phyloP scores from a whole-genome alignment of 2,797 vertebrate species.

The Taeniopygia guttata region DNA sequence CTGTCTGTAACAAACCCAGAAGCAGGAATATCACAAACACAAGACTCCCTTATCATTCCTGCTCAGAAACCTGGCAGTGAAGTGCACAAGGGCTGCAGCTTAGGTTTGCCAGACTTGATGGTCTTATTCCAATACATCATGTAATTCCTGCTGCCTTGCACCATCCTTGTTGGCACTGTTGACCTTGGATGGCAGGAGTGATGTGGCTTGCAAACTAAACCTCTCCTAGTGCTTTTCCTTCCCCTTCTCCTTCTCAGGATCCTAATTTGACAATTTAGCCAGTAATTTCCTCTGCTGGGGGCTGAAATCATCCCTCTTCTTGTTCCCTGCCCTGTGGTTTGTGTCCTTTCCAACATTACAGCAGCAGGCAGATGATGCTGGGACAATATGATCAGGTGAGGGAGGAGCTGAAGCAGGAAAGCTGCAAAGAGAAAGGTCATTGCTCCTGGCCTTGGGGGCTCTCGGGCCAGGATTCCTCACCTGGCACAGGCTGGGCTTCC shows the following conservation, averaged over 20 bases:
- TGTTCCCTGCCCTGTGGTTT: background rate
- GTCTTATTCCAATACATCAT: background rate
- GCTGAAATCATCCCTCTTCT: background rate
- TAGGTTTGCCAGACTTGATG: background rate
- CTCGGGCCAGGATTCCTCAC: background rate
- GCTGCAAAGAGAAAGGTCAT: background rate
- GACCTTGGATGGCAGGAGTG: background rate
- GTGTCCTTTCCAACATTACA: background rate
- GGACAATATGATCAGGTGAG: fast-evolving
- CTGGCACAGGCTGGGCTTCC: background rate
- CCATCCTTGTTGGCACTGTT: background rate
- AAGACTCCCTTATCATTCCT: background rate
- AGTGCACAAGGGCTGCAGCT: background rate
- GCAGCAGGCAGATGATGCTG: background rate
- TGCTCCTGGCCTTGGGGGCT: background rate
- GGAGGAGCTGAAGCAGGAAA: background rate
- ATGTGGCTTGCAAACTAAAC: background rate
- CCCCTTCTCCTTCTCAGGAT: background rate
- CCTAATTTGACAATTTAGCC: background rate
- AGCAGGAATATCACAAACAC: background rate
- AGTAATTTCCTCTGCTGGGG: background rate
- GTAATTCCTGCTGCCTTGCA: background rate
- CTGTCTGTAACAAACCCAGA: background rate
- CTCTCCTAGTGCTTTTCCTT: background rate
- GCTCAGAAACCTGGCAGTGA: background rate